Evolutionary conservation across 2,888 invertebrate genomes (phyloP).

Genomic region (Polia nebulosa): DNA sequence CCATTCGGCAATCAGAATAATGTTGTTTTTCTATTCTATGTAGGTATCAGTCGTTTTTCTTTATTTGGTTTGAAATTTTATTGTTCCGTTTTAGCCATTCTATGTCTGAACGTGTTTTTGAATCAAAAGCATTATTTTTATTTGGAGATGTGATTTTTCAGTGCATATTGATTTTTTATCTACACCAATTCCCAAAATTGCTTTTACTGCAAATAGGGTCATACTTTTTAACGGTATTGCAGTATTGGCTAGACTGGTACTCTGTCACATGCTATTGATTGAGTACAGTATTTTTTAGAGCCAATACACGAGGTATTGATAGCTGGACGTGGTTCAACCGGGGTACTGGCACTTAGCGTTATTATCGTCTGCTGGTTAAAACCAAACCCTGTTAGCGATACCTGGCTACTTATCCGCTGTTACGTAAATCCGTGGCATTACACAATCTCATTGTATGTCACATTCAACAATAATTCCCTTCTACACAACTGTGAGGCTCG

Average conservation of each 20-base stretch:
- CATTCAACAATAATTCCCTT: constrained; percentile 8
- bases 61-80: background rate
- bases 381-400: constrained; percentile 30
- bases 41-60: background rate
- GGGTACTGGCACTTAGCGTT: constrained; percentile 35
- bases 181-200: constrained; percentile 19
- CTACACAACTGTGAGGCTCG: constrained; percentile 10
- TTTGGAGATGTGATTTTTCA: background rate
- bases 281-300: constrained; percentile 27
- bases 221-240: constrained; percentile 33
- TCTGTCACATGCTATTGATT: constrained; percentile 28
- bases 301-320: constrained; percentile 10
- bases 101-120: background rate
- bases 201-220: constrained; percentile 43
- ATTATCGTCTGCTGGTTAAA: constrained; percentile 38
- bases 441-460: constrained; percentile 10
- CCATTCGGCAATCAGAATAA: background rate
- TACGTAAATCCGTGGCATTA: constrained; percentile 31
- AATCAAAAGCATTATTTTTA: background rate
- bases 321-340: constrained; percentile 39
- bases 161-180: constrained; percentile 29
- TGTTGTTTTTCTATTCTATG: background rate
- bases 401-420: constrained; percentile 23
- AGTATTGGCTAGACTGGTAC: background rate
- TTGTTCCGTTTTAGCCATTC: background rate